Percentiles rank a stretch among this genome's conserved stretches.
Conservation (phyloP, 1,140 invertebrate species). For the Lethrus apterus region DNA sequence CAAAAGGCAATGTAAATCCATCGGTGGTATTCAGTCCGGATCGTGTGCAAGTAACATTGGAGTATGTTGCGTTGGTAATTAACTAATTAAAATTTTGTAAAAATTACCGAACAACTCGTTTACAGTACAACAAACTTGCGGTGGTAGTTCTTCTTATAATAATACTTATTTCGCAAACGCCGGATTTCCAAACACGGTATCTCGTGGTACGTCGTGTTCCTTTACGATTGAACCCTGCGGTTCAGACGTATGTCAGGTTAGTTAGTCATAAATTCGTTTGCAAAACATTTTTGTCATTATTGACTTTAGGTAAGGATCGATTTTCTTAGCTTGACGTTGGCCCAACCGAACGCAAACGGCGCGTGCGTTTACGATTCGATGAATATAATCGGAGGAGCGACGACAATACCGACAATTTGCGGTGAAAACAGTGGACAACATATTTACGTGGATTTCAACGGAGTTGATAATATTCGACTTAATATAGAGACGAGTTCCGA, state of each 20-base stretch:
- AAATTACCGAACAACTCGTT: too few species aligned
- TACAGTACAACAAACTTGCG: conserved; percentile 62
- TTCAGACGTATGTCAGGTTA: conserved; percentile 65
- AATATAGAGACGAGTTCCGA: conserved; percentile 55
- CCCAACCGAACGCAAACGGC: conserved; percentile 65
- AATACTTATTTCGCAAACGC: conserved; percentile 78
- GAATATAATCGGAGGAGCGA: conserved; percentile 57
- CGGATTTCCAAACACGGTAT: conserved; percentile 58
- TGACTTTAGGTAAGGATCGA: conserved; percentile 61
- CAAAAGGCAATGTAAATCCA: conserved; percentile 59
- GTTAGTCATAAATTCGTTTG: not conserved
- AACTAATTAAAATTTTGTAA: too few species aligned
- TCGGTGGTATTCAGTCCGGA: conserved; percentile 60
- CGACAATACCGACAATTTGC: conserved; percentile 64
- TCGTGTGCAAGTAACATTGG: conserved; percentile 58
- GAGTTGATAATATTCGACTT: conserved; percentile 57
- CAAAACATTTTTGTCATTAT: not conserved
- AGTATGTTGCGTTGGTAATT: conserved; percentile 73
- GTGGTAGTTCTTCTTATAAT: conserved; percentile 60
- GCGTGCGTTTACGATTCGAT: conserved; percentile 63
- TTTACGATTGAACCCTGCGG: conserved; percentile 62
- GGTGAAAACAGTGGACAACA: conserved; percentile 76
- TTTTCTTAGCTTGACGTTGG: conserved; percentile 63
- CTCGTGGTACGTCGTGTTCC: conserved; percentile 58
- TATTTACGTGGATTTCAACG: conserved; percentile 70